Percentiles rank a stretch among this genome's conserved stretches.
Conservation (phyloP, 2,797 vertebrate genomes). For the Otolemur crassicaudatus region DNA sequence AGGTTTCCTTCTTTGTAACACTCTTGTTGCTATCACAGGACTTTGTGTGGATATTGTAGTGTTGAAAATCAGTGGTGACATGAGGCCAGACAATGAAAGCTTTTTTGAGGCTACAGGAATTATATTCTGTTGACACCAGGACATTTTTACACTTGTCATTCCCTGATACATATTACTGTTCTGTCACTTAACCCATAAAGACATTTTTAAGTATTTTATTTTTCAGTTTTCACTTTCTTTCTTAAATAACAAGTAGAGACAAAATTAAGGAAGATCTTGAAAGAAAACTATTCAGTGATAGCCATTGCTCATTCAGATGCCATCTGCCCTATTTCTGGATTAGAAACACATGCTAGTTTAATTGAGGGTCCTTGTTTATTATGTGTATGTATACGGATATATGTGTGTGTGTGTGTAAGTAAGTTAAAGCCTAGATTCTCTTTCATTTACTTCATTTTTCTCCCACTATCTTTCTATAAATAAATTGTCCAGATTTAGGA, state of each 20-base stretch:
- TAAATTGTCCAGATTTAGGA: conserved; percentile 34
- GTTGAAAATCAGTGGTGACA: background rate
- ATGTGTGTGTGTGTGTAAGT: background rate
- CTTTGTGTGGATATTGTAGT: background rate
- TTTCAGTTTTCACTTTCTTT: conserved; percentile 70
- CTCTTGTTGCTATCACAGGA: background rate
- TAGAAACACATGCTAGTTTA: conserved; percentile 59
- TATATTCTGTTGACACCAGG: background rate
- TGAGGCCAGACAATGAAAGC: background rate
- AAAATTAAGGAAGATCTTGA: conserved; percentile 56
- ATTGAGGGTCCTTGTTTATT: conserved; percentile 47
- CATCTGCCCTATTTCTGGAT: conserved; percentile 45
- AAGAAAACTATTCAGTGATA: conserved; percentile 35
- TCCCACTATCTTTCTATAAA: conserved; percentile 14
- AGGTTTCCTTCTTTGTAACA: background rate
- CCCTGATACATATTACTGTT: conserved; percentile 12
- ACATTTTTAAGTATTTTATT: conserved; percentile 55
- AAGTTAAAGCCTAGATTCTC: background rate
- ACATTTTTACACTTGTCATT: background rate
- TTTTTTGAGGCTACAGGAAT: background rate
- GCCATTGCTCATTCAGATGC: conserved; percentile 34
- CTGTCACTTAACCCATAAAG: conserved; percentile 45
- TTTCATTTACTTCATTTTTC: conserved; percentile 18
- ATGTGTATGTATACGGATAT: background rate
- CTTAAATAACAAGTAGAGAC: conserved; percentile 50